Conservation (phyloP, 2,113 vertebrate species). For the Tetrax tetrax region DNA sequence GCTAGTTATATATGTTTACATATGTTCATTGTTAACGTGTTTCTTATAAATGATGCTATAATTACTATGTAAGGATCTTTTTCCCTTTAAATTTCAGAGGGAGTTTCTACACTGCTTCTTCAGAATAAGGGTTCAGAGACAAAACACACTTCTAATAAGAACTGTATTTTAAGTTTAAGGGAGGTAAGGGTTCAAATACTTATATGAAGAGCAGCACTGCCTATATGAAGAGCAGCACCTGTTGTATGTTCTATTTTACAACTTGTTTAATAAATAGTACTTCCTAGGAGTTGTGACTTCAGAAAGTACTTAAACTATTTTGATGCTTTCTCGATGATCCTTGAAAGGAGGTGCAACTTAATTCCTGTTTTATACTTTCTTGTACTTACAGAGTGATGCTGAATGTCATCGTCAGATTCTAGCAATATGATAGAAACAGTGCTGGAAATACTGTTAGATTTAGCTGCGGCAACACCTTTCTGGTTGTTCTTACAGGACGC, state of each 20-base stretch:
- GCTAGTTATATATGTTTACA: background rate
- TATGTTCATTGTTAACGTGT: background rate
- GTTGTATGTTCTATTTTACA: background rate
- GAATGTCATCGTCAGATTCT: background rate
- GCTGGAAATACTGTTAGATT: background rate
- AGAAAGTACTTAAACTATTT: background rate
- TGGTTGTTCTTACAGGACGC: background rate
- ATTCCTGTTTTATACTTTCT: background rate
- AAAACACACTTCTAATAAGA: background rate
- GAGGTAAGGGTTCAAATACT: background rate
- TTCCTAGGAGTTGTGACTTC: background rate
- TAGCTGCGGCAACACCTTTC: too few species aligned
- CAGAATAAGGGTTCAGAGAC: background rate
- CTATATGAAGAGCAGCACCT: background rate
- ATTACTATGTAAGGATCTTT: background rate
- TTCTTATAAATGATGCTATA: background rate
- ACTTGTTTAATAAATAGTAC: background rate
- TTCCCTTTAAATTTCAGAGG: background rate
- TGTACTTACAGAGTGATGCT: background rate
- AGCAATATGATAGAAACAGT: background rate
- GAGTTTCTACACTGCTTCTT: background rate
- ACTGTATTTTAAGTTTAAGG: background rate
- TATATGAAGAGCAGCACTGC: too few species aligned
- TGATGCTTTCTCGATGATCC: background rate
- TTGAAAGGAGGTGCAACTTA: background rate